phyloP scores from a whole-genome alignment of 2,113 vertebrate species.

The Channa maculata region DNA sequence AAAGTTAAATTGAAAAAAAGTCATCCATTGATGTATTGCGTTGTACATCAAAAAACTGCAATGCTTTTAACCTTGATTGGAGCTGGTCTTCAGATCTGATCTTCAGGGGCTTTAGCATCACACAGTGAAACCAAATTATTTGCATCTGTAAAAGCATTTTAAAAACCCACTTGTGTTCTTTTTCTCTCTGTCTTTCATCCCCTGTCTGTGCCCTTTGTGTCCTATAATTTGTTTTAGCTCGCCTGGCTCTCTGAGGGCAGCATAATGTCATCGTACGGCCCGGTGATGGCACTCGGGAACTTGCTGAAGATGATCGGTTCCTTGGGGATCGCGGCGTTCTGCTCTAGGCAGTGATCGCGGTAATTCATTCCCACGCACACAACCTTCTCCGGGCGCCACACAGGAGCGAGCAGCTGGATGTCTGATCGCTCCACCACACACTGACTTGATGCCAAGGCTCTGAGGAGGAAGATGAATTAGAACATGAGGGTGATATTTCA shows the following conservation, averaged over 20 bases:
- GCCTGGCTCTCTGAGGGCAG: conserved; percentile 88
- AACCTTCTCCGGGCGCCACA: conserved; percentile 90
- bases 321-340: conserved; percentile 85
- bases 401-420: conserved; percentile 85
- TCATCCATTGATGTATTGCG: too few relatives aligned
- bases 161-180: too few relatives aligned
- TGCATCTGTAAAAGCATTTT: too few relatives aligned
- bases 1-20: too few relatives aligned
- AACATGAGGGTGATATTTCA: not conserved
- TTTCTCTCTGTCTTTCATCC: too few relatives aligned
- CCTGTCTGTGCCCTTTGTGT: not conserved
- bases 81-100: too few relatives aligned
- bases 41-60: too few relatives aligned
- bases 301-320: conserved; percentile 98
- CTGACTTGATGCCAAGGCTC: conserved; percentile 81
- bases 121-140: too few relatives aligned
- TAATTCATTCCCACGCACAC: conserved; percentile 97
- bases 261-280: conserved; percentile 88
- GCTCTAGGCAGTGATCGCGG: conserved; percentile 92
- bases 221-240: not conserved
- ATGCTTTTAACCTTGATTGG: too few relatives aligned
- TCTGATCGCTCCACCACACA: conserved; percentile 76
- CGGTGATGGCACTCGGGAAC: conserved; percentile 90
- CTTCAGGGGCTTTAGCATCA: too few relatives aligned
- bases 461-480: conserved; percentile 59